phyloP scores from a whole-genome alignment of 2,888 invertebrate genomes.

The Xestoiulus laeticollis region DNA sequence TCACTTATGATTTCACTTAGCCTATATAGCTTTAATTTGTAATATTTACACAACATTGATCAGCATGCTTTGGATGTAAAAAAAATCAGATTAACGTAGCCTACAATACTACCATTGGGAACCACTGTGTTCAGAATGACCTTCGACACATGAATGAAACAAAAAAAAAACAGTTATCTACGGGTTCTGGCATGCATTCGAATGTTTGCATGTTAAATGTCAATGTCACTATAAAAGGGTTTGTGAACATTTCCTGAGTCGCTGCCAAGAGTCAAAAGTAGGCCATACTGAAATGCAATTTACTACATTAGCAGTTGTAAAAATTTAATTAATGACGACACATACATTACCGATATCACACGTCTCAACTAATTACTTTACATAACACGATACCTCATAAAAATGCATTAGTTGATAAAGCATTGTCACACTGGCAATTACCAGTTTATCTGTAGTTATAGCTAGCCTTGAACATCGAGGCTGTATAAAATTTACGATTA shows the following conservation, averaged over 20 bases:
- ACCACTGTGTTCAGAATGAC: neutral
- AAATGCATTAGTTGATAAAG: neutral
- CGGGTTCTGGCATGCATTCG: neutral
- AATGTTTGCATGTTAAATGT: neutral
- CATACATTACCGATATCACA: neutral
- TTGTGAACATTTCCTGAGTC: neutral
- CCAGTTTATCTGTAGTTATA: neutral
- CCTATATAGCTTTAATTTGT: too few species aligned
- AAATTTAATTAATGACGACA: neutral
- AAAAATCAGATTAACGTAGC: neutral
- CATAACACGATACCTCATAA: neutral
- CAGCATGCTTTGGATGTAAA: neutral
- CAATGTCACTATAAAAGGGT: neutral
- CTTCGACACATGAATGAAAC: neutral
- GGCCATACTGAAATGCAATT: neutral
- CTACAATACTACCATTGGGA: neutral
- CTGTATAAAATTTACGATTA: too few species aligned
- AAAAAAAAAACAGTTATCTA: neutral
- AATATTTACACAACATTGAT: too few species aligned
- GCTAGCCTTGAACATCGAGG: neutral
- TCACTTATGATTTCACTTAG: too few species aligned
- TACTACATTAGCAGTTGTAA: neutral
- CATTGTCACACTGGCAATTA: neutral
- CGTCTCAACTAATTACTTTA: neutral
- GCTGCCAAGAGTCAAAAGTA: neutral